Base-by-base conservation (phyloP, 2,888 invertebrate species). In the Elegia similella region DNA sequence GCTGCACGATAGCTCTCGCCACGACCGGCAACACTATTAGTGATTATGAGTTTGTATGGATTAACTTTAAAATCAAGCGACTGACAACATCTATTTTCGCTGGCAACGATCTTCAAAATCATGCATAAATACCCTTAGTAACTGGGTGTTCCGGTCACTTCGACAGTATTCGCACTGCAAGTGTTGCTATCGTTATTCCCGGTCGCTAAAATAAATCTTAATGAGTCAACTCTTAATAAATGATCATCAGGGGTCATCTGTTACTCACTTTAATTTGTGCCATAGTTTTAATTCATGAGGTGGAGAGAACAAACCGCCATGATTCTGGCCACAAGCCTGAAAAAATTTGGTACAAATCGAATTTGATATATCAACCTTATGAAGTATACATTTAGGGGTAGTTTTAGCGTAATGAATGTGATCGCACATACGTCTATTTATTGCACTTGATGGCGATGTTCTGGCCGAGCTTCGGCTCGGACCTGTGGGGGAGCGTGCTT, bases 291-390 rank as follows among this genome's bases (percentile, higher is more conserved):
- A 54, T 43, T 54, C 42, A 43, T 43, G 53, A 50, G 50, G 50
- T 50, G 50, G 50, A 50, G 8, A 17, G 50, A 50, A 50, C 50
- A 56, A 48, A 30, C 52, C 47, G 17, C 23, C 23, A n/a, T n/a
- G 52, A 8, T 52, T 13, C 46, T 16, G 53, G 30, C 44, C 56
- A 59, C 63, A 67, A 72, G 73, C 63, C 68, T 66, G 66, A 80
- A 73, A 73, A 80, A 76, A 78, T 80, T 78, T 82, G 86, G 89
- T 88, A 88, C 89, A 90, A 89, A 86, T 77, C 66, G 76, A 80
- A 83, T 82, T 86, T 82, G 77, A 84, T 83, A 80, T 73, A 76
- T 75, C 71, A 73, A 78, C 71, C 70, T 78, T 80, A 80, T 77
- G 74, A 80, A 75, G 67, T 65, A 60, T 63, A 62, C 59, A 59